Percentiles rank a stretch among this genome's conserved stretches.
These are phyloP conservation scores for Chesias legatella DNA, from an alignment of 2,888 invertebrate genomes.

Conservation along the genomic window DNA sequence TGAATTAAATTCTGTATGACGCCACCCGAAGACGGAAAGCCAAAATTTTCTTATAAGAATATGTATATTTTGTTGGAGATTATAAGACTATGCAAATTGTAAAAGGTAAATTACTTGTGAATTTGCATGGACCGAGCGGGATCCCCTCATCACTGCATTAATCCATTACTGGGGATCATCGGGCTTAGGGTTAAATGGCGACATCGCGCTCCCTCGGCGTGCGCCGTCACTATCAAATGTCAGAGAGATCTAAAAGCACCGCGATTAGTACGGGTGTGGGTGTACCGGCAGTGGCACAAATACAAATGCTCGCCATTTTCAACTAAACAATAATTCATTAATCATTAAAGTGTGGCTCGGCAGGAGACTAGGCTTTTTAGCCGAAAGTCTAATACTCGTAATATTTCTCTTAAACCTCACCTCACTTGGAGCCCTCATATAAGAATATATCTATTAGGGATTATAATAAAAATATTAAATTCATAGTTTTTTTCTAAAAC, in stretches of 20 bases:
- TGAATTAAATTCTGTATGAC: too few species aligned
- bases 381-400: too few species aligned
- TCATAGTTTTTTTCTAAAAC: too few species aligned
- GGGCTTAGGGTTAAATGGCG: slow-evolving; percentile 68
- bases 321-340: too few species aligned
- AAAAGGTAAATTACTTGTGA: too few species aligned
- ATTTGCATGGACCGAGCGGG: slow-evolving; percentile 1
- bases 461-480: too few species aligned
- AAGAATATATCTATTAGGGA: too few species aligned
- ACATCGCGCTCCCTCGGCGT: slow-evolving; percentile 55
- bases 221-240: slow-evolving; percentile 66
- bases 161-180: slow-evolving; percentile 69
- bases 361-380: too few species aligned
- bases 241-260: slow-evolving; percentile 57
- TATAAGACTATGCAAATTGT: slow-evolving; percentile 5
- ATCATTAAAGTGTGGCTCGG: too few species aligned
- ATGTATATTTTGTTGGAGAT: neutral
- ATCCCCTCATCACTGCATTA: slow-evolving; percentile 36
- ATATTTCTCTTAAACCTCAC: too few species aligned
- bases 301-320: slow-evolving; percentile 4
- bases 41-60: neutral
- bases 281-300: slow-evolving; percentile 25
- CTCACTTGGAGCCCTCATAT: too few species aligned
- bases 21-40: too few species aligned
- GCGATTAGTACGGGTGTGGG: slow-evolving; percentile 45